Percentiles rank a stretch among this genome's conserved stretches.
Evolutionary conservation across 1,140 invertebrate species (phyloP).

Genomic region (Sesamia nonagrioides): DNA sequence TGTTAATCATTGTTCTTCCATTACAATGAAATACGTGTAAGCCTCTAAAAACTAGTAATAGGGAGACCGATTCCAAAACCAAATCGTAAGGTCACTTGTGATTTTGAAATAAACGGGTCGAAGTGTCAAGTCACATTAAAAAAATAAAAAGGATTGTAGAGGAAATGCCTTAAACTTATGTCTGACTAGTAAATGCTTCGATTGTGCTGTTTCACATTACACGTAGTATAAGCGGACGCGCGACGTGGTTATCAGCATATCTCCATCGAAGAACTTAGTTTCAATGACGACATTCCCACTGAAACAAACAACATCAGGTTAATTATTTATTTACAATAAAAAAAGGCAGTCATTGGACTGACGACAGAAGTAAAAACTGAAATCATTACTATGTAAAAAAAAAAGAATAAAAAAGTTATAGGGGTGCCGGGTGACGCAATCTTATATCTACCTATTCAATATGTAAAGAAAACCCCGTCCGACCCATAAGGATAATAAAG

Average conservation of each 20-base stretch:
- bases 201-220: slow-evolving; percentile 84
- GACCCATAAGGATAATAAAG: no score
- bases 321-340: slow-evolving; percentile 44
- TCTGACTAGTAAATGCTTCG: slow-evolving; percentile 65
- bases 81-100: slow-evolving; percentile 52
- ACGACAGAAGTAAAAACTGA: no score
- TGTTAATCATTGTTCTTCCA: neutral
- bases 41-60: neutral
- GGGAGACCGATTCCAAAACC: slow-evolving; percentile 10
- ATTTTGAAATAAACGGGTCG: slow-evolving; percentile 26
- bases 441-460: no score
- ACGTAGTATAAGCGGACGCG: slow-evolving; percentile 98
- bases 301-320: slow-evolving; percentile 81
- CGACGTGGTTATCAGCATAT: slow-evolving; percentile 97
- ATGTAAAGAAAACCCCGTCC: no score
- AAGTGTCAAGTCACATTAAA: neutral
- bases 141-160: slow-evolving; percentile 18
- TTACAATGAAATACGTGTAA: slow-evolving; percentile 20
- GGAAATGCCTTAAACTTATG: slow-evolving; percentile 59
- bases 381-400: no score
- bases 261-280: slow-evolving; percentile 99
- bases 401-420: no score
- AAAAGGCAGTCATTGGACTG: neutral
- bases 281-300: slow-evolving; percentile 99
- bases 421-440: no score